Percentiles rank a stretch among this genome's conserved stretches.
Conservation (phyloP, 2,113 vertebrate genomes). For the Megalops atlanticus region DNA sequence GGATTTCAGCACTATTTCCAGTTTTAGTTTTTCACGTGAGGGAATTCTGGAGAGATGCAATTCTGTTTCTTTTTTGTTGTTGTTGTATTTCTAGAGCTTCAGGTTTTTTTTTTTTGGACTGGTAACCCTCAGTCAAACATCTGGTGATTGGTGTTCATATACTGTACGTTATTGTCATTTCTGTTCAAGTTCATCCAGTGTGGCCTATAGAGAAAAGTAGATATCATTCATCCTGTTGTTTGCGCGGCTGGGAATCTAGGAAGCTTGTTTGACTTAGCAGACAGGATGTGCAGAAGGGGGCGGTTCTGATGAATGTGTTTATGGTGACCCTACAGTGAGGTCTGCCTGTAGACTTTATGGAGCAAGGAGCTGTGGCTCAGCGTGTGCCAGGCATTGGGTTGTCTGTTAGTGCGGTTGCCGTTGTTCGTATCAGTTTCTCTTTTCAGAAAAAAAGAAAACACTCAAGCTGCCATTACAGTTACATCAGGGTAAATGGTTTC, state of each 20-base stretch:
- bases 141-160: neutral
- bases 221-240: neutral
- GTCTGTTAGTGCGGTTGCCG: neutral
- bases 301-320: neutral
- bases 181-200: slow-evolving; percentile 2
- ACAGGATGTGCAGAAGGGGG: neutral
- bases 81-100: neutral
- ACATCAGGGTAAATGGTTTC: slow-evolving; percentile 13
- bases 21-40: neutral
- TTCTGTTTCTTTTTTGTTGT: slow-evolving; percentile 4
- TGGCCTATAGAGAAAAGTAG: neutral
- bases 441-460: slow-evolving; percentile 1
- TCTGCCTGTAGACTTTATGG: neutral
- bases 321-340: neutral
- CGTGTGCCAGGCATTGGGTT: neutral
- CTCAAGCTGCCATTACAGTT: neutral
- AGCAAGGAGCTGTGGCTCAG: neutral
- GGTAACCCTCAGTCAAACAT: neutral
- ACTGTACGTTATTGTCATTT: neutral
- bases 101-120: neutral
- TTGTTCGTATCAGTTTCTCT: neutral
- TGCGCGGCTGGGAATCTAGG: neutral
- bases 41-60: slow-evolving; percentile 2
- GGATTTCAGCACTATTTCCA: slow-evolving; percentile 9
- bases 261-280: too few relatives aligned